Percentiles rank a stretch among this genome's conserved stretches.
Evolutionary conservation across 2,797 vertebrate genomes (phyloP).

Genomic region (Yasuhikotakia modesta): DNA sequence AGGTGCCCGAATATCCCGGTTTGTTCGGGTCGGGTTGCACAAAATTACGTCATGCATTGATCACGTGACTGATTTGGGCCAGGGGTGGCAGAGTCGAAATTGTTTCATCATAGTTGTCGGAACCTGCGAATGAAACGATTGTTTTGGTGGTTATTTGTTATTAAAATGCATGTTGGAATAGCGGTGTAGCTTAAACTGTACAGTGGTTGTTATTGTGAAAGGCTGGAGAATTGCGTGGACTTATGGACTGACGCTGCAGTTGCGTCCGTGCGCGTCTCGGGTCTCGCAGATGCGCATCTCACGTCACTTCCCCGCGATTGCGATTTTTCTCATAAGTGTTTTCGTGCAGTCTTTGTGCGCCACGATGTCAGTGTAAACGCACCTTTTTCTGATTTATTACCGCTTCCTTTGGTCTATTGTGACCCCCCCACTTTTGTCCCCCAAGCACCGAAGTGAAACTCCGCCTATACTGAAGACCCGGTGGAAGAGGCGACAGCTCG

Average conservation of each 20-base stretch:
- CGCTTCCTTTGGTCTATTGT: neutral
- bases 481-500: conserved; percentile 18
- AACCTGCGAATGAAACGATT: neutral
- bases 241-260: no score
- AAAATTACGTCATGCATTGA: conserved; percentile 75
- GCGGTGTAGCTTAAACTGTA: neutral
- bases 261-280: no score
- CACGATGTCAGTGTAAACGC: neutral
- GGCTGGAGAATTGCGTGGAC: conserved; percentile 60
- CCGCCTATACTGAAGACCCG: conserved; percentile 35
- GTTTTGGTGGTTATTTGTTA: neutral
- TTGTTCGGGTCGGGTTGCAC: conserved; percentile 76
- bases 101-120: neutral
- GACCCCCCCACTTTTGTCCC: conserved; percentile 53
- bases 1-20: conserved; percentile 23
- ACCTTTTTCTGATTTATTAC: neutral
- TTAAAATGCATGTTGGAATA: neutral
- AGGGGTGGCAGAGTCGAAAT: conserved; percentile 3
- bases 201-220: neutral
- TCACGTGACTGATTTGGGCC: conserved; percentile 43
- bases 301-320: neutral
- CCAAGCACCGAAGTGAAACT: conserved; percentile 23
- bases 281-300: neutral
- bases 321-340: neutral
- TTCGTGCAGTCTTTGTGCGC: neutral